These are phyloP conservation scores for Alloplasta piceator DNA, from an alignment of 2,888 invertebrate genomes.

Conservation along the genomic window DNA sequence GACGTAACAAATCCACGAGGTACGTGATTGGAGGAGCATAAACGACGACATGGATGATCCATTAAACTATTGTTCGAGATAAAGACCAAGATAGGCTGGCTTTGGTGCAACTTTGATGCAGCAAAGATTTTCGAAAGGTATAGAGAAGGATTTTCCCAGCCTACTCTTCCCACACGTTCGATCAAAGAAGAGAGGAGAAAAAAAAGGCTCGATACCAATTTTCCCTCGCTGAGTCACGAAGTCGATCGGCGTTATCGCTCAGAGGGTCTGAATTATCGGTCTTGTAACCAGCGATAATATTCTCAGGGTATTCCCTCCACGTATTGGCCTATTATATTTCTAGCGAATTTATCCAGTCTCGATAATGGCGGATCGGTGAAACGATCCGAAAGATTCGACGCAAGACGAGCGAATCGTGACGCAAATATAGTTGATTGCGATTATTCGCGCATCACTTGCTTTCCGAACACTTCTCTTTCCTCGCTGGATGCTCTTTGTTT, in stretches of 20 bases:
- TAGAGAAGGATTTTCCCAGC: background rate
- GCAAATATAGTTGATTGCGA: too few species aligned
- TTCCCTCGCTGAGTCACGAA: conserved; percentile 55
- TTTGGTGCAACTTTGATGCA: background rate
- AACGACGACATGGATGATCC: conserved; percentile 53
- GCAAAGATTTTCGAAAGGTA: conserved; percentile 47
- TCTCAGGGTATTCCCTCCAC: conserved; percentile 10
- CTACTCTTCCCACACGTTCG: conserved; percentile 30
- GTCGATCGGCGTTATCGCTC: conserved; percentile 58
- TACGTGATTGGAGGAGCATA: conserved; percentile 25
- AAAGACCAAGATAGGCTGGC: too few species aligned
- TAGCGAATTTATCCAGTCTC: background rate
- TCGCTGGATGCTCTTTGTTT: too few species aligned
- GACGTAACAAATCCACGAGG: conserved; percentile 22
- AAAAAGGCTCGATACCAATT: conserved; percentile 43
- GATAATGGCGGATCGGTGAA: too few species aligned
- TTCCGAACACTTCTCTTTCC: too few species aligned
- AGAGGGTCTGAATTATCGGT: conserved; percentile 44
- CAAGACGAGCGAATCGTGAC: too few species aligned
- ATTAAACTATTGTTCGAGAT: conserved; percentile 51
- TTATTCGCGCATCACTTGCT: too few species aligned
- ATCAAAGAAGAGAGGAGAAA: conserved; percentile 20
- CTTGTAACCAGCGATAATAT: conserved; percentile 19
- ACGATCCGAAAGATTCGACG: too few species aligned
- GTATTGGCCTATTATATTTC: background rate